Evolutionary conservation across 2,797 vertebrate genomes (phyloP).

Genomic region (Lophotriccus pileatus): DNA sequence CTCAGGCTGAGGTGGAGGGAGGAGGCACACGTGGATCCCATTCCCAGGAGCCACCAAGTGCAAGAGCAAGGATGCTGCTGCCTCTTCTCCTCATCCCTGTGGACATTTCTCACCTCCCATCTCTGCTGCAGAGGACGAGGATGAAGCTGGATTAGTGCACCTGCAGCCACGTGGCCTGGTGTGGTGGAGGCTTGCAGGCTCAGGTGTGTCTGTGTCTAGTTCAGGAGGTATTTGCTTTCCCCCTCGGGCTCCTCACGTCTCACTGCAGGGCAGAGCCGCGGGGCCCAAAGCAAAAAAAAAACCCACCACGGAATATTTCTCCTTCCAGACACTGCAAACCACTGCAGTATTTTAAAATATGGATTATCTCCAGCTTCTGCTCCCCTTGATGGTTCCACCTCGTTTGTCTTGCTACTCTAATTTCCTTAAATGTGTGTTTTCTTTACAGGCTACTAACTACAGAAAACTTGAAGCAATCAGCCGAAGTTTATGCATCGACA

Average conservation of each 20-base stretch:
- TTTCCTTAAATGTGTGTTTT: conserved; percentile 53
- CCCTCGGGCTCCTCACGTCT: background rate
- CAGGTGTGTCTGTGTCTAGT: rapidly evolving
- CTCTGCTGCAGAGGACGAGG: background rate
- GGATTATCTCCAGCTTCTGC: conserved; percentile 37
- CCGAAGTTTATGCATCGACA: conserved; percentile 61
- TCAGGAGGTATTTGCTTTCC: rapidly evolving
- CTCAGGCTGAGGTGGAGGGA: background rate
- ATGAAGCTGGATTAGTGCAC: background rate
- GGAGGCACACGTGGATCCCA: rapidly evolving
- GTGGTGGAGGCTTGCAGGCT: rapidly evolving
- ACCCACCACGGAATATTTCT: rapidly evolving
- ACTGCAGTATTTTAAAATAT: background rate
- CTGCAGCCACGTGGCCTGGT: background rate
- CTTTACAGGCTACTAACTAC: conserved; percentile 63
- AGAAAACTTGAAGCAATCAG: conserved; percentile 71
- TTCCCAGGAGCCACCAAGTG: background rate
- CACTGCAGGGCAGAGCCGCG: background rate
- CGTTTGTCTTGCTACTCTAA: conserved; percentile 44
- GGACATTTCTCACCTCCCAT: background rate
- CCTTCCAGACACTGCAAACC: background rate
- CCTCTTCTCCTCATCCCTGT: background rate
- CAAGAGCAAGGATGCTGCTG: background rate
- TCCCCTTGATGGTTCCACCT: conserved; percentile 34
- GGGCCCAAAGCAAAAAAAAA: background rate